Percentiles rank a stretch among this genome's conserved stretches.
Evolutionary conservation across 2,797 vertebrate species (phyloP).

Genomic region (Ibycter americanus): DNA sequence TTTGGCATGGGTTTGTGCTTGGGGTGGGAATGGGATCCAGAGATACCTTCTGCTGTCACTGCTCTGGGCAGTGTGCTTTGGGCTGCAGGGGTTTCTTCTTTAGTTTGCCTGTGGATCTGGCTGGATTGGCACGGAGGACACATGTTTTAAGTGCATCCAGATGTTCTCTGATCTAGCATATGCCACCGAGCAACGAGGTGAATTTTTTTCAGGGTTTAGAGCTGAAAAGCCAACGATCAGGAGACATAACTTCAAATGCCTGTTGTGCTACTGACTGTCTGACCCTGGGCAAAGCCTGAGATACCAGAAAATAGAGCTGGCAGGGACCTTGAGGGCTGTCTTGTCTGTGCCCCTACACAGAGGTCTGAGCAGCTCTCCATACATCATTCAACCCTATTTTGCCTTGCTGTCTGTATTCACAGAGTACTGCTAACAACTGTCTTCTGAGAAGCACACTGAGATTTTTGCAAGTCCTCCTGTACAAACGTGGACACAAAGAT

Average conservation of each 20-base stretch:
- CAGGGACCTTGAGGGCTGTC: background rate
- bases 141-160: background rate
- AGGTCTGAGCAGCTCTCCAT: background rate
- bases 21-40: background rate
- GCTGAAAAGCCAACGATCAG: background rate
- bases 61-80: background rate
- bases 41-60: background rate
- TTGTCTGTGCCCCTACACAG: background rate
- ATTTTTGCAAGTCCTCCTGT: background rate
- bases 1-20: background rate
- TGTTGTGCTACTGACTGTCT: background rate
- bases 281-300: background rate
- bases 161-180: background rate
- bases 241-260: background rate
- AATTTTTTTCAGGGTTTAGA: background rate
- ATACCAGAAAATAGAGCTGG: background rate
- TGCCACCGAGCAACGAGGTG: fast-evolving
- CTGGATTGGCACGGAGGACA: background rate
- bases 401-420: background rate
- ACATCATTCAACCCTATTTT: background rate
- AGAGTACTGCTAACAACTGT: background rate
- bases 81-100: background rate
- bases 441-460: background rate
- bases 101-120: background rate
- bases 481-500: background rate